Percentiles rank a stretch among this genome's conserved stretches.
These are phyloP conservation scores for Cosmorhoe ocellata DNA, from an alignment of 2,888 invertebrate species.

Conservation along the genomic window DNA sequence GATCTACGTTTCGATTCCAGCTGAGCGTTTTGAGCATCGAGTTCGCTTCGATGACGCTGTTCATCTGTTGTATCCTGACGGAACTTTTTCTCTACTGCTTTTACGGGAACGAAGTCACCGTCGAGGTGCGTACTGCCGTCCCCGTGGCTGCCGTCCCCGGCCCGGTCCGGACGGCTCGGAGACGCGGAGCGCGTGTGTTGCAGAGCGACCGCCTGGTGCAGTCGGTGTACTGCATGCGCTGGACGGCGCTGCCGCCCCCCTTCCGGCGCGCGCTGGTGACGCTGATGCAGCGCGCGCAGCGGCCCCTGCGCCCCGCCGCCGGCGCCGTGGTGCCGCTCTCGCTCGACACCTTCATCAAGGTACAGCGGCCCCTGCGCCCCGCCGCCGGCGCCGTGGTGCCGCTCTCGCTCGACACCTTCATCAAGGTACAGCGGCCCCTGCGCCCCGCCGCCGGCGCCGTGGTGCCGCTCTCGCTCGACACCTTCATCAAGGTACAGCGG, in stretches of 20 bases:
- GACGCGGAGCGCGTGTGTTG: conserved; percentile 12
- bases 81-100: conserved; percentile 82
- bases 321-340: too few species aligned
- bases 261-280: conserved; percentile 62
- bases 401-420: too few species aligned
- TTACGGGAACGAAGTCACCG: conserved; percentile 80
- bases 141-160: too few species aligned
- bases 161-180: too few species aligned
- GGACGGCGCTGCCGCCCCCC: conserved; percentile 48
- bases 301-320: conserved; percentile 73
- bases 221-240: conserved; percentile 65
- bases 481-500: too few species aligned
- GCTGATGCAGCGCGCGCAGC: conserved; percentile 70
- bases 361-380: too few species aligned
- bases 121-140: conserved; percentile 75
- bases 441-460: too few species aligned
- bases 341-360: too few species aligned
- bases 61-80: conserved; percentile 78
- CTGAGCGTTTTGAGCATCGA: conserved; percentile 62
- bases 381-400: too few species aligned
- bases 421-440: too few species aligned
- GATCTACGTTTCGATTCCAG: too few species aligned
- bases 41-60: conserved; percentile 77
- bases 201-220: conserved; percentile 68
- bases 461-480: too few species aligned